These are phyloP conservation scores for Tragelaphus scriptus DNA, from an alignment of 2,113 vertebrate genomes.

Conservation along the genomic window DNA sequence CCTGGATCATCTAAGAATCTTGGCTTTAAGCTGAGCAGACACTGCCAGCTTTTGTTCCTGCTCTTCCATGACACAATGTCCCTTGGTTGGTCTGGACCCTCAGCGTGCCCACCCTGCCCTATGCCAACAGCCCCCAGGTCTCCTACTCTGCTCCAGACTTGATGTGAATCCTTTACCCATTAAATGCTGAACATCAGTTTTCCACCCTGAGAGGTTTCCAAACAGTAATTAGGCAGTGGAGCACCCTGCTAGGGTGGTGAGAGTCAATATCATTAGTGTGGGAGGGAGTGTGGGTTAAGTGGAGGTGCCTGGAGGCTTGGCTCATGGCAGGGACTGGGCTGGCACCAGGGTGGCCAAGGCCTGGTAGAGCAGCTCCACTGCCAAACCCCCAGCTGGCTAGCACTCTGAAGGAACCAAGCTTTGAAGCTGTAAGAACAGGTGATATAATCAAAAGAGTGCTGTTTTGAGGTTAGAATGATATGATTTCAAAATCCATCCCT, in stretches of 20 bases:
- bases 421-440: not conserved
- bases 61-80: not conserved
- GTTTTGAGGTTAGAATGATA: not conserved
- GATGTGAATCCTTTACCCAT: constrained; percentile 57
- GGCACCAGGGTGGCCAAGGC: not conserved
- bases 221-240: constrained; percentile 64
- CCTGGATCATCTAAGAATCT: not conserved
- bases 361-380: not conserved
- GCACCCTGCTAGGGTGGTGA: constrained; percentile 44
- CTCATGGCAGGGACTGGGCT: not conserved
- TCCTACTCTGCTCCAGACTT: not conserved
- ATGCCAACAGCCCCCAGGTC: not conserved
- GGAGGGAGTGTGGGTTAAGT: constrained; percentile 45
- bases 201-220: constrained; percentile 56
- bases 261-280: constrained; percentile 65
- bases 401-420: not conserved
- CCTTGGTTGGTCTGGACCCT: not conserved
- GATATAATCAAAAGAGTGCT: not conserved
- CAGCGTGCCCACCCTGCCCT: not conserved
- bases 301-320: constrained; percentile 30
- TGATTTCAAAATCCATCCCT: not conserved
- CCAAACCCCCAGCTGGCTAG: not conserved
- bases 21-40: not conserved
- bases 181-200: constrained; percentile 61
- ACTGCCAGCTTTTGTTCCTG: not conserved